Base-by-base conservation (phyloP, 2,797 vertebrate genomes). In the Micropoecilia bifurca region DNA sequence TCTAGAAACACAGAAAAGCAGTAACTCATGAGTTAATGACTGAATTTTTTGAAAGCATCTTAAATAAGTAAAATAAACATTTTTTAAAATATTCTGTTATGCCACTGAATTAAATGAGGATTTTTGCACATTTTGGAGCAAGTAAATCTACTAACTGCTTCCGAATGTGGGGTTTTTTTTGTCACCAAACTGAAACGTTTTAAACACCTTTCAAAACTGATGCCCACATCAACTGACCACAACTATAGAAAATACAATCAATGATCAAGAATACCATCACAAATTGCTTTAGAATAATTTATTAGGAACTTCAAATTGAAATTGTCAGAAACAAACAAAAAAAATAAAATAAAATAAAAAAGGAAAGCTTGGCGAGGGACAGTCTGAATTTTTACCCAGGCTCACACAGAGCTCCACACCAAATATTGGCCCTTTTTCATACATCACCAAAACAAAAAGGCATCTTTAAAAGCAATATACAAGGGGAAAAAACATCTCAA, bases 251-350 rank as follows among this genome's bases (percentile, higher is more conserved):
- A 45, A 33, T 22, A 22, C 46, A 73, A 28, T 22, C 46, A 50
- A 6, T 48, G 8, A 5, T 77, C 74, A 75, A 45, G 48, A 69
- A 83, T 63, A 22, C 74, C 61, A 55, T 41, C 75, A 76, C 66
- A 80, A 80, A 55, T 80, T 53, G 85, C 97, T 98, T 98, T 97
- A 97, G 97, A 99, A 99, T 99, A 99, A 99, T 99, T 99, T 99
- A 98, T 99, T 99, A 98, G 97, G 97, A 97, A 97, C 97, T 97
- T 96, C 96, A 97, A 97, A 96, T 95, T 95, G 96, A 97, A 95
- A 94, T 94, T 94, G 97, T 96, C 96, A 96, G 89, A 90, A 93
- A 95, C 96, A 96, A 78, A 76, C 75, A 76, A 77, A 79, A 80
- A 50, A 22, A 90, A 87, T 90, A 93, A 89, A 89, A 93, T 33